Percentiles rank a stretch among this genome's conserved stretches.
These are phyloP conservation scores for Athalia circularis DNA, from an alignment of 2,888 invertebrate species.

Conservation along the genomic window DNA sequence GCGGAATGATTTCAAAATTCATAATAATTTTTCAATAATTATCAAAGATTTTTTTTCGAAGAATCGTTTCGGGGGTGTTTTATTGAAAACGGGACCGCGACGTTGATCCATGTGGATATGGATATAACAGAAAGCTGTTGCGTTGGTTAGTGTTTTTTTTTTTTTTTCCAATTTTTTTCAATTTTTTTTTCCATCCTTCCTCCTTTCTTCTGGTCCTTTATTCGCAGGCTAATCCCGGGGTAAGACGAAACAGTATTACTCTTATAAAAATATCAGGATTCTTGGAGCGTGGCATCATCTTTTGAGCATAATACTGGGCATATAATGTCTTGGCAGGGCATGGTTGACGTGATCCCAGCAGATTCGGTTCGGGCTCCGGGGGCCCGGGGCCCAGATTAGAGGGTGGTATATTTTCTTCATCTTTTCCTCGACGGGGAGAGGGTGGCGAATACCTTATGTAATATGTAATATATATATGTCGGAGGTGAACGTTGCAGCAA, in stretches of 20 bases:
- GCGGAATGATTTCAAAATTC: no score
- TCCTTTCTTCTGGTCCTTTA: constrained; percentile 20
- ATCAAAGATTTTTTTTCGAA: no score
- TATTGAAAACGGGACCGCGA: no score
- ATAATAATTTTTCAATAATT: no score
- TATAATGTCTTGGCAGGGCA: neutral
- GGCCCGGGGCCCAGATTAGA: constrained; percentile 14
- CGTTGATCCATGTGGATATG: no score
- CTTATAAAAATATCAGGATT: constrained; percentile 62
- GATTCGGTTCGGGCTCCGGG: neutral
- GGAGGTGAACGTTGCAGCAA: neutral
- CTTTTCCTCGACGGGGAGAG: neutral
- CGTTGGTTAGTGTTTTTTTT: no score
- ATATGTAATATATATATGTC: neutral
- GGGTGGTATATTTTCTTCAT: constrained; percentile 69
- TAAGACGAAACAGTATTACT: constrained; percentile 62
- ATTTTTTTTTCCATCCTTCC: neutral
- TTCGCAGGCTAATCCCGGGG: constrained; percentile 52
- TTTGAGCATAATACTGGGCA: no score
- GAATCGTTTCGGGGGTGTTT: no score
- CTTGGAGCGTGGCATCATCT: constrained; percentile 38
- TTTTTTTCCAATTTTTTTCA: constrained; percentile 6
- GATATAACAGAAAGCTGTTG: no score
- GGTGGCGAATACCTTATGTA: constrained; percentile 27
- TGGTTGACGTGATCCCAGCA: constrained; percentile 32